These are phyloP conservation scores for Cephus spinipes DNA, from an alignment of 2,888 invertebrate species.

Conservation along the genomic window DNA sequence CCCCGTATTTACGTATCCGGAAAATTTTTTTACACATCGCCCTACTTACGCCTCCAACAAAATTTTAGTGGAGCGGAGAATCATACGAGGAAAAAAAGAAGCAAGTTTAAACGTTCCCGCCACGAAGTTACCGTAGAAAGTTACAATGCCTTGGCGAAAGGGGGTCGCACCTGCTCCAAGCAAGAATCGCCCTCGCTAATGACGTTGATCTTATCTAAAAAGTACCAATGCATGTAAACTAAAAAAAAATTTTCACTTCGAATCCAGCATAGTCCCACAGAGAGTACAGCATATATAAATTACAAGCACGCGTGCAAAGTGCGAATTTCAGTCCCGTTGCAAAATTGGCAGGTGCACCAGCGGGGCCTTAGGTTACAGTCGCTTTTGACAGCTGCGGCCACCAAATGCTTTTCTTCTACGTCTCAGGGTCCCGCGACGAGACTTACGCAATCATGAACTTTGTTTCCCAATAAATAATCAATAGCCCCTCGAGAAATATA, in stretches of 20 bases:
- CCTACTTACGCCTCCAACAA: not conserved
- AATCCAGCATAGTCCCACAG: not conserved
- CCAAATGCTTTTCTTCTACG: not conserved
- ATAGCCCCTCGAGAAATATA: not conserved
- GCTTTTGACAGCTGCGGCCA: not conserved
- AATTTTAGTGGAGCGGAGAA: not conserved
- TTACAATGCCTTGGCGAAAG: not conserved
- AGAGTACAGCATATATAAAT: not conserved
- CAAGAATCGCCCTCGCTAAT: not conserved
- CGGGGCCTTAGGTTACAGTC: not conserved
- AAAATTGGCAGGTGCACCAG: not conserved
- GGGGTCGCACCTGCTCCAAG: constrained; percentile 2
- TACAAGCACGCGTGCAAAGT: not conserved
- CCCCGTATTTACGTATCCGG: not conserved
- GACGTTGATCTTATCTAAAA: not conserved
- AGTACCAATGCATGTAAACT: not conserved
- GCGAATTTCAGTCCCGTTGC: not conserved
- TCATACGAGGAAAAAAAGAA: not conserved
- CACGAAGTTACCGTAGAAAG: not conserved
- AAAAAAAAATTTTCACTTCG: not conserved
- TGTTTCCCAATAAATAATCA: not conserved
- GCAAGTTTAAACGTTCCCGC: not conserved
- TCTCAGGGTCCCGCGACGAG: not conserved
- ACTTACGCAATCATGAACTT: not conserved
- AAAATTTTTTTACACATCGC: not conserved